Base-by-base conservation (phyloP, 1,140 invertebrate genomes). In the Drosophila albomicans region DNA sequence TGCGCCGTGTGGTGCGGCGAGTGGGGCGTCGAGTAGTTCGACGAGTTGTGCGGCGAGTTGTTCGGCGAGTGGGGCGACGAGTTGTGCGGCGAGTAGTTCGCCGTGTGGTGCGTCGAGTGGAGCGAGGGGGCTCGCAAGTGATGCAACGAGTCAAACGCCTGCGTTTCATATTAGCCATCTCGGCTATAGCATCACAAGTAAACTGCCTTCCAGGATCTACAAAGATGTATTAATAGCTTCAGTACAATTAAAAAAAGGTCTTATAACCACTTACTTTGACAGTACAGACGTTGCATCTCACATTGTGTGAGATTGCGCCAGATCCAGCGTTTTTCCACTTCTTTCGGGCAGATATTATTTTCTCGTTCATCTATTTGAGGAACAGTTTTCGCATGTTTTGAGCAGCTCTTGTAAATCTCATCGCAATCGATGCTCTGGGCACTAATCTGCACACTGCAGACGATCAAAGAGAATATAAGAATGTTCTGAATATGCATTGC, bases 401-500 rank as follows among this genome's bases (percentile, higher is more conserved):
- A 13, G 45, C 81, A 85, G 30, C 67, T 62, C 0, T 38, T 51
- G 7, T 15, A 45, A 11, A 85, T 32, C 6, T n/a, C 16, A 0
- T 20, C 41, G 1, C 81, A 85, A 15, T 85, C 73, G 6, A 15
- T 38, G 2, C 20, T 13, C 52, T 73, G 73, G 4, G 54, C 66
- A 67, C 57, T 45, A 11, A 57, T 52, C 10, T 16, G 20, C 11
- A 41, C 51, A 41, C 54, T 78, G 15, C 74, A 58, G 11, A 63
- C 28, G 5, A 81, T 35, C 41, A 85, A 25, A 30, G 67, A 11
- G 0, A 78, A n/a, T 15, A 32, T 49, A 15, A 80, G 6, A 41
- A 68, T 13, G 3, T 20, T 64, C 11, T 49, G 13, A 7, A 72
- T 49, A 41, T 85, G 63, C 81, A 85, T 85, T 59, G 35, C 13